These are phyloP conservation scores for Ceryle rudis DNA, from an alignment of 2,797 vertebrate genomes.

Conservation along the genomic window DNA sequence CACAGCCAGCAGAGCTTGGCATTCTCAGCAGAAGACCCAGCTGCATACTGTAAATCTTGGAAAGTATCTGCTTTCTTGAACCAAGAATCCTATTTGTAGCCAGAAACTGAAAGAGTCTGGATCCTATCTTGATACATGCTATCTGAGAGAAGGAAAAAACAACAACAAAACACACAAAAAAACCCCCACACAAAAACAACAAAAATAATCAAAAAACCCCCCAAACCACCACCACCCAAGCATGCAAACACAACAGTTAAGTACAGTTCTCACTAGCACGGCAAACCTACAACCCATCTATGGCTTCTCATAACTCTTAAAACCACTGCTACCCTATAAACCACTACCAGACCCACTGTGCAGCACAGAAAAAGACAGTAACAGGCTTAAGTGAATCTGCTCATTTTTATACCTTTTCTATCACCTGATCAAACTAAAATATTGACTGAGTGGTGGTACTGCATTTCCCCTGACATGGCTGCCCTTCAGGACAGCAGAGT, in stretches of 20 bases:
- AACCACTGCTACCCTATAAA: neutral
- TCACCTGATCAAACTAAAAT: neutral
- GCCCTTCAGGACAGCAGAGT: neutral
- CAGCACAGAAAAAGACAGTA: neutral
- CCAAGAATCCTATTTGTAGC: neutral
- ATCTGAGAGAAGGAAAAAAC: neutral
- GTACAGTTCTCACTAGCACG: neutral
- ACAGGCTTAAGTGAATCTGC: neutral
- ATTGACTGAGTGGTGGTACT: neutral
- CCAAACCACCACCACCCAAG: too few species aligned
- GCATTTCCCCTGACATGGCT: neutral
- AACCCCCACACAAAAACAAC: too few species aligned
- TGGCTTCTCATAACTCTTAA: neutral
- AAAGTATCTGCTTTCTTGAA: neutral
- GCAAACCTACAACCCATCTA: neutral
- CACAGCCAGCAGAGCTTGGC: neutral
- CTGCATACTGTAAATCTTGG: neutral
- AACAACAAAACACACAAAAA: neutral
- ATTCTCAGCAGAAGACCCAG: neutral
- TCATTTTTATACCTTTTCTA: neutral
- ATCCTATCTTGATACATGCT: neutral
- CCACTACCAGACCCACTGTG: neutral
- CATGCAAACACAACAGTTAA: neutral
- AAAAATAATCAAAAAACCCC: too few species aligned
- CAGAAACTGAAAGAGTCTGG: constrained; percentile 8